Conservation (phyloP, 2,113 vertebrate genomes). For the Scomber scombrus region DNA sequence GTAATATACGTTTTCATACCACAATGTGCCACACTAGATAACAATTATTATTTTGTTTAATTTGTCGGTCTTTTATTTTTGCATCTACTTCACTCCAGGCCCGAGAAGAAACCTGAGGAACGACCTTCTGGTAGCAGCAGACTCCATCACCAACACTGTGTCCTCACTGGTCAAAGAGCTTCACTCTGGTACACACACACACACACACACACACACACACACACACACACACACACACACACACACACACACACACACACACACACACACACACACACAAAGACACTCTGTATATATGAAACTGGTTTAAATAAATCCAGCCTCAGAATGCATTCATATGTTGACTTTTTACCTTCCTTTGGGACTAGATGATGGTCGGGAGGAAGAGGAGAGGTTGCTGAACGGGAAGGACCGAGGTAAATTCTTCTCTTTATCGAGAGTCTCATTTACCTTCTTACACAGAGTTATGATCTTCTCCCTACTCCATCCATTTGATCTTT, state of each 20-base stretch:
- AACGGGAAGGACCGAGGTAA: slow-evolving; percentile 94
- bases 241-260: neutral
- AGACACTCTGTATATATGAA: too few relatives aligned
- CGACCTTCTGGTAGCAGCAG: slow-evolving; percentile 95
- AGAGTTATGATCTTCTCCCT: too few relatives aligned
- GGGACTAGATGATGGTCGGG: slow-evolving; percentile 87
- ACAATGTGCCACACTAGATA: neutral
- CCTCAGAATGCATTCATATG: too few relatives aligned
- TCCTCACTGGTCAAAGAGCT: slow-evolving; percentile 98
- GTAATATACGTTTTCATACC: too few relatives aligned
- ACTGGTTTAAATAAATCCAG: too few relatives aligned
- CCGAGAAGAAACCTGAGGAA: slow-evolving; percentile 93
- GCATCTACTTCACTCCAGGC: slow-evolving; percentile 80
- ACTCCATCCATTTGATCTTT: too few relatives aligned
- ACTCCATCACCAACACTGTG: slow-evolving; percentile 98
- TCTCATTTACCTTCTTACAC: too few relatives aligned
- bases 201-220: slow-evolving; percentile 18
- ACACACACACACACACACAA: neutral
- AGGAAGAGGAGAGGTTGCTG: slow-evolving; percentile 91
- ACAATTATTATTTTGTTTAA: neutral
- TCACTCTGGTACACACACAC: slow-evolving; percentile 88
- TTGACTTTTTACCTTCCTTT: slow-evolving; percentile 5
- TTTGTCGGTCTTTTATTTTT: neutral
- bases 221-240: neutral
- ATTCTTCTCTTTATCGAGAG: neutral